phyloP scores from a whole-genome alignment of 1,140 invertebrate genomes.

The Lerema accius region DNA sequence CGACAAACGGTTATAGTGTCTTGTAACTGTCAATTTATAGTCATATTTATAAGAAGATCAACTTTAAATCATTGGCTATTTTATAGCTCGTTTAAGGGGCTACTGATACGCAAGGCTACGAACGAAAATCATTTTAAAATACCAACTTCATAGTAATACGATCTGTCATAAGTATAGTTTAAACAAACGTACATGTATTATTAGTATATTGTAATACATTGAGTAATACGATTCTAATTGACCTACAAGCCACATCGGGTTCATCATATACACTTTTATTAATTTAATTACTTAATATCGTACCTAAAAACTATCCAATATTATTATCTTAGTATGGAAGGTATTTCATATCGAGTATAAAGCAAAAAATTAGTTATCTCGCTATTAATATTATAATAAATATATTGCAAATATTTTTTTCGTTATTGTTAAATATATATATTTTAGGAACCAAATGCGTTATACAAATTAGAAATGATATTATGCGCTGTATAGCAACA shows the following conservation, averaged over 20 bases:
- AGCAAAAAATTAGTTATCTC: constrained; percentile 32
- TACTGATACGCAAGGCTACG: background rate
- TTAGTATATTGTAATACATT: constrained; percentile 30
- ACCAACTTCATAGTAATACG: background rate
- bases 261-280: constrained; percentile 30
- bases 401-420: constrained; percentile 38
- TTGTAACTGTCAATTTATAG: background rate
- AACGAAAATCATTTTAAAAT: background rate
- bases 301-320: constrained; percentile 43
- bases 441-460: constrained; percentile 46
- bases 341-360: constrained; percentile 40
- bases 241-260: constrained; percentile 74
- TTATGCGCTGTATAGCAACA: constrained; percentile 17
- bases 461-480: constrained; percentile 34
- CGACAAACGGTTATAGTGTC: background rate
- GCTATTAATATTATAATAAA: constrained; percentile 32
- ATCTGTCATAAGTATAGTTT: constrained; percentile 3
- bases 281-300: constrained; percentile 41
- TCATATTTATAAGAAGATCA: background rate
- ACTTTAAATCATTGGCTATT: constrained; percentile 1
- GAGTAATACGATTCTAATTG: constrained; percentile 61
- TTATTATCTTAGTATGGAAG: constrained; percentile 71
- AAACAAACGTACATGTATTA: background rate
- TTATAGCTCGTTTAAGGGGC: background rate
- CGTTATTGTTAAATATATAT: constrained; percentile 39